phyloP scores from a whole-genome alignment of 2,113 vertebrate genomes.

The Vicugna pacos region DNA sequence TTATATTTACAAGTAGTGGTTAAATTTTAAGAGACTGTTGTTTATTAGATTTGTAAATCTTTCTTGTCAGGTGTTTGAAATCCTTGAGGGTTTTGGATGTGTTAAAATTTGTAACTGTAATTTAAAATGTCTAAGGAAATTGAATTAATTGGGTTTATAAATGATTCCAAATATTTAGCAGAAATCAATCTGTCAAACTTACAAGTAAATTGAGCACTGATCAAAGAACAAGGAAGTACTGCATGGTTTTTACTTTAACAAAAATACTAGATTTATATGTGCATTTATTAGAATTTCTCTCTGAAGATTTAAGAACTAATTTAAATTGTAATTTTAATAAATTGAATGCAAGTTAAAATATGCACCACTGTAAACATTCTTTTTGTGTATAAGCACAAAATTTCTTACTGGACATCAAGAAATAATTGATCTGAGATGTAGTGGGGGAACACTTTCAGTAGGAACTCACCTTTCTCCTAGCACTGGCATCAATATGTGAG shows the following conservation, averaged over 20 bases:
- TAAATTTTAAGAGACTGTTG: neutral
- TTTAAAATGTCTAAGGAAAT: conserved; percentile 40
- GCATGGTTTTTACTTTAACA: conserved; percentile 13
- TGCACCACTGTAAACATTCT: neutral
- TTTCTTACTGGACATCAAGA: neutral
- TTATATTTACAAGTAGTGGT: neutral
- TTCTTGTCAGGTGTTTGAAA: conserved; percentile 55
- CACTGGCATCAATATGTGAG: neutral
- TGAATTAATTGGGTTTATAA: conserved; percentile 43
- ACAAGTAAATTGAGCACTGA: neutral
- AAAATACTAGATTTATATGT: conserved; percentile 4
- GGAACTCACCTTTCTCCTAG: neutral
- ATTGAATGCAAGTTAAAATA: conserved; percentile 11
- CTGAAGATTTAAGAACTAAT: conserved; percentile 26
- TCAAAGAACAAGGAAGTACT: conserved; percentile 3
- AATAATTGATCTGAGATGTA: neutral
- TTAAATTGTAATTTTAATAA: conserved; percentile 53
- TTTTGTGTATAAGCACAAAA: neutral
- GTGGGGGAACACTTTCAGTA: neutral
- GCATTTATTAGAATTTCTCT: neutral
- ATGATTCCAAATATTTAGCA: conserved; percentile 38
- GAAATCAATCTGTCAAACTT: conserved; percentile 60
- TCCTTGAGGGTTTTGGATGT: neutral
- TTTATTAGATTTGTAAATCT: conserved; percentile 47
- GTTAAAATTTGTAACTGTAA: conserved; percentile 44